These are phyloP conservation scores for Charaxes varanes DNA, from an alignment of 1,140 invertebrate species.

Conservation along the genomic window DNA sequence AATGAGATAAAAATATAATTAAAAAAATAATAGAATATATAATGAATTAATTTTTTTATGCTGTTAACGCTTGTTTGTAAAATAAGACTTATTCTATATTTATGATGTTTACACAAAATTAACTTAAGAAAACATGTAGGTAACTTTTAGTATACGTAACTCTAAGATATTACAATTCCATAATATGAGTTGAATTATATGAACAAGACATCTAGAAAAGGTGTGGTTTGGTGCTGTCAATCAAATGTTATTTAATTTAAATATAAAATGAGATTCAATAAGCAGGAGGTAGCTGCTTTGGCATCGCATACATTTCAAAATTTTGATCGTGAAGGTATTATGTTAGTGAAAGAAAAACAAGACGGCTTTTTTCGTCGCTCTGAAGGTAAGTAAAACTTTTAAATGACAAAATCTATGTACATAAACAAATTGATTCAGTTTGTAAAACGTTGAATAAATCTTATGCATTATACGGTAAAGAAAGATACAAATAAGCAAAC, in stretches of 20 bases:
- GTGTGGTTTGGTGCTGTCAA: conserved; percentile 23
- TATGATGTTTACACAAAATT: too few species aligned
- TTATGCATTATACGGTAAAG: too few species aligned
- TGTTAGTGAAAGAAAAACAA: conserved; percentile 89
- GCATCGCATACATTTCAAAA: conserved; percentile 90
- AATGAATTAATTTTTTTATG: too few species aligned
- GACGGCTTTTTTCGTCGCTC: conserved; percentile 93
- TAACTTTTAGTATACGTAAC: too few species aligned
- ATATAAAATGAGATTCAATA: conserved; percentile 92
- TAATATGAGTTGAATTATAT: background rate
- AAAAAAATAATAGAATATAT: too few species aligned
- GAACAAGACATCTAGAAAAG: conserved; percentile 9
- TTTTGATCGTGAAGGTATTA: conserved; percentile 94
- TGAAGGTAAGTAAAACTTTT: conserved; percentile 82
- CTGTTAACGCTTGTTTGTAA: too few species aligned
- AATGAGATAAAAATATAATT: too few species aligned
- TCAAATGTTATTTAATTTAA: conserved; percentile 22
- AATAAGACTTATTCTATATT: too few species aligned
- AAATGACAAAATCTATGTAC: too few species aligned
- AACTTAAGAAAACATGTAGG: conserved; percentile 3
- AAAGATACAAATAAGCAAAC: too few species aligned
- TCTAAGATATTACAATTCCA: background rate
- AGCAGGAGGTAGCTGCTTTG: conserved; percentile 88
- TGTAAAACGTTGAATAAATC: too few species aligned
- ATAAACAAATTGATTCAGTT: too few species aligned